Conservation (phyloP, 2,888 invertebrate genomes). For the Agrilus biguttatus region DNA sequence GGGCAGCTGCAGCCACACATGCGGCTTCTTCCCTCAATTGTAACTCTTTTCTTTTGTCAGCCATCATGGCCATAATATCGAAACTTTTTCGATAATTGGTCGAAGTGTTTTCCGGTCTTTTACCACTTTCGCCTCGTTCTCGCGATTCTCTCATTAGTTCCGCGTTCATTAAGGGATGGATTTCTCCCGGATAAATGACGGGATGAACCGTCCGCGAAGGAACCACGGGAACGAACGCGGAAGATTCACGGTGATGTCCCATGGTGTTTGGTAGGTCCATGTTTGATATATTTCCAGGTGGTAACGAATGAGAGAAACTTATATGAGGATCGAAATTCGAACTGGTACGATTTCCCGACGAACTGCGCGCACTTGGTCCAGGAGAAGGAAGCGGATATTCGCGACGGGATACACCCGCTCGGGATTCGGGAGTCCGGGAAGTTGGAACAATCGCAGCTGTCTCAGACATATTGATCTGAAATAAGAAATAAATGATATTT, state of each 20-base stretch:
- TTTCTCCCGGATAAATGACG: constrained; percentile 55
- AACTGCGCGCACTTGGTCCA: constrained; percentile 44
- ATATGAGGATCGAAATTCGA: constrained; percentile 50
- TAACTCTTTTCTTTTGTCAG: constrained; percentile 72
- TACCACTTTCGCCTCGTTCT: constrained; percentile 14
- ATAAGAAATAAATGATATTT: background rate
- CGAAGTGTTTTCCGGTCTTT: constrained; percentile 5
- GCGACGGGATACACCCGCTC: constrained; percentile 40
- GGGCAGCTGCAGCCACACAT: constrained; percentile 28
- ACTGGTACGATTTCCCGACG: constrained; percentile 21
- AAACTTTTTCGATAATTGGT: constrained; percentile 33
- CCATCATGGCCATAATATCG: constrained; percentile 83
- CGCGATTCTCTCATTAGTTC: constrained; percentile 42
- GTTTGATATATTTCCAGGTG: constrained; percentile 29
- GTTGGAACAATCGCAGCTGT: constrained; percentile 10
- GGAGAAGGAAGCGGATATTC: constrained; percentile 32
- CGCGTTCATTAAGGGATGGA: constrained; percentile 47
- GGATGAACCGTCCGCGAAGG: constrained; percentile 63
- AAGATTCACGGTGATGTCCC: constrained; percentile 55
- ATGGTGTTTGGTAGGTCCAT: constrained; percentile 24
- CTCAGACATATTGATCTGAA: constrained; percentile 13
- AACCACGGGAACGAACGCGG: constrained; percentile 78
- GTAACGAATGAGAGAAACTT: constrained; percentile 52
- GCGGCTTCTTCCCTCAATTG: constrained; percentile 59
- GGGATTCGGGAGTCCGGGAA: constrained; percentile 20